Base-by-base conservation (phyloP, 2,797 vertebrate genomes). In the Gymnopithys bicolor region DNA sequence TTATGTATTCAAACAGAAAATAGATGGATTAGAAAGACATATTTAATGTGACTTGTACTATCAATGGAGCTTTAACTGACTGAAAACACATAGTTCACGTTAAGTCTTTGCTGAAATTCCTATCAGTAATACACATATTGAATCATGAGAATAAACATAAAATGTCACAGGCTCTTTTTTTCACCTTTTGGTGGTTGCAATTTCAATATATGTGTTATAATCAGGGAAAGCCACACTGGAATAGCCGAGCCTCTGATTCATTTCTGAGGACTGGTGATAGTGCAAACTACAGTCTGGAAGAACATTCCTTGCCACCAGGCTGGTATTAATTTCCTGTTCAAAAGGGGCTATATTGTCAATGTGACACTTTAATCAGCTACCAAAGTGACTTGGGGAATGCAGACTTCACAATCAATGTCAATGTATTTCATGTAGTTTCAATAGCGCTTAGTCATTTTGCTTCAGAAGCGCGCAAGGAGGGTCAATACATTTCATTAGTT, bases 401-500 rank as follows among this genome's bases (percentile, higher is more conserved):
- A 46, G 89, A 79, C 97, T 97, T 97, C 96, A 97, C 97, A 98
- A 97, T 98, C 97, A 97, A 97, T 97, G 97, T 97, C 97, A 97
- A 94, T 97, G 96, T 86, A 94, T 97, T 98, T 97, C 96, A 93
- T 96, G 96, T 96, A 55, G 69, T 90, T 97, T 95, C 96, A 76
- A 93, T 95, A 74, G 68, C 75, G 84, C 96, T 93, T 84, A 96
- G 97, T 97, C 97, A 97, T 97, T 97, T 96, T 84, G 94, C 96
- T 95, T 98, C 96, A 96, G 95, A 97, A 94, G 96, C 86, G 96
- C 7, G 33, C 95, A 94, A 97, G 95, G 95, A 97, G 96, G 97
- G 97, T 98, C 98, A 98, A 98, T 98, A 97, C 92, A 96, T 98
- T 98, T 98, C 97, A 98, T 98, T 98, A 97, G 97, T 96, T 98